These are phyloP conservation scores for Oxycera nigricornis DNA, from an alignment of 2,888 invertebrate species.

Conservation along the genomic window DNA sequence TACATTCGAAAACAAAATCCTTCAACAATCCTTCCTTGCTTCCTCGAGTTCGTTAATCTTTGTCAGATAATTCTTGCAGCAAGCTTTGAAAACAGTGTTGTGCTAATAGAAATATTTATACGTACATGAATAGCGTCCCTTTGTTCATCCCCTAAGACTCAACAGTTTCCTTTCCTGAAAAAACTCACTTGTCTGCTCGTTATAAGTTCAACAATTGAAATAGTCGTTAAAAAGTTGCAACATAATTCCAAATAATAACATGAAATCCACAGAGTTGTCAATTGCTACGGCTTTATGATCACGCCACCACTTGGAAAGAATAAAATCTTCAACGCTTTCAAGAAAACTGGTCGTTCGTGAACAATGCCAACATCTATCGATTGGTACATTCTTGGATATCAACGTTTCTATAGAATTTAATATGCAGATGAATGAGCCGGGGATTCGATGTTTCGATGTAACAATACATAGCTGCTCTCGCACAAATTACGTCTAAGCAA, in stretches of 20 bases:
- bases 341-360: not conserved
- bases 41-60: too few species aligned
- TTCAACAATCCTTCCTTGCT: too few species aligned
- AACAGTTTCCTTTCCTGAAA: not conserved
- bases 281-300: not conserved
- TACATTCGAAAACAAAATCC: too few species aligned
- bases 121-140: too few species aligned
- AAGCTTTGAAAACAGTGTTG: too few species aligned
- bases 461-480: constrained; percentile 13
- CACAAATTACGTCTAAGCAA: constrained; percentile 6
- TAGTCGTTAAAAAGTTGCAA: constrained; percentile 16
- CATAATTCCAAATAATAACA: constrained; percentile 9
- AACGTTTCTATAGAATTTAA: constrained; percentile 11
- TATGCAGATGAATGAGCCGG: constrained; percentile 21
- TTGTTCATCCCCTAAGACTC: too few species aligned
- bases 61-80: too few species aligned
- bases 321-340: not conserved
- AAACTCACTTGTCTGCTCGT: not conserved
- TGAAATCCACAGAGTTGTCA: not conserved
- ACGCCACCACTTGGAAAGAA: not conserved
- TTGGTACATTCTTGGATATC: not conserved
- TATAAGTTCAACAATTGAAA: constrained; percentile 4
- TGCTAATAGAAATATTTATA: too few species aligned
- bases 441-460: not conserved
- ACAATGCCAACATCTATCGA: not conserved